Evolutionary conservation across 37 sponge, comb jelly and placozoan species (phyloP).

Genomic region (Cladorhizidae sp.): DNA sequence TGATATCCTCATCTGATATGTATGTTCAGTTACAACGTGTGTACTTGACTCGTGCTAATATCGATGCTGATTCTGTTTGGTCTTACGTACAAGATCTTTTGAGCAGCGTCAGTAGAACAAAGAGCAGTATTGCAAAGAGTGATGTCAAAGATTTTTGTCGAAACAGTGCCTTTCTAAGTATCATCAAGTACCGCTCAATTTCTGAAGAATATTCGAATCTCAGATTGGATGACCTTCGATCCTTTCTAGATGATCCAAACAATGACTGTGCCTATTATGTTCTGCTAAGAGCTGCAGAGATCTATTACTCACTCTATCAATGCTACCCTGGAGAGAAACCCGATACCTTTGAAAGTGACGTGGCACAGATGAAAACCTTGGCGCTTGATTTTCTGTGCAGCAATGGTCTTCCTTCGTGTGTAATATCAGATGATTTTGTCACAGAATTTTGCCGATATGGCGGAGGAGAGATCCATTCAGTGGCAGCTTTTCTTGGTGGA

Average conservation of each 20-base stretch:
- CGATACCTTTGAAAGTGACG: constrained; percentile 53
- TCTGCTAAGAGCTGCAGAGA: constrained; percentile 84
- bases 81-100: constrained; percentile 37
- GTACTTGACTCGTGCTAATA: constrained; percentile 67
- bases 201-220: constrained; percentile 59
- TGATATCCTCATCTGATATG: constrained; percentile 89
- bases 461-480: constrained; percentile 87
- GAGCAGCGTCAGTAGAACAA: constrained; percentile 15
- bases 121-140: constrained; percentile 32
- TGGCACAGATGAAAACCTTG: constrained; percentile 53
- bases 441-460: constrained; percentile 82
- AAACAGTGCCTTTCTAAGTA: constrained; percentile 74
- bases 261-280: constrained; percentile 78
- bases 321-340: constrained; percentile 64
- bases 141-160: constrained; percentile 68
- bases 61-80: constrained; percentile 58
- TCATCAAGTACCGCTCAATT: constrained; percentile 69
- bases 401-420: constrained; percentile 32
- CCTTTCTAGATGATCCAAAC: constrained; percentile 59
- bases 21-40: constrained; percentile 85
- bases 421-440: constrained; percentile 49
- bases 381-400: constrained; percentile 42
- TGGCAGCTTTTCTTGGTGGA: constrained; percentile 94
- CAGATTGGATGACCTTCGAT: constrained; percentile 38
- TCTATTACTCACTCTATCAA: constrained; percentile 41